Base-by-base conservation (phyloP, 2,797 vertebrate species). In the Intellagama lesueurii region DNA sequence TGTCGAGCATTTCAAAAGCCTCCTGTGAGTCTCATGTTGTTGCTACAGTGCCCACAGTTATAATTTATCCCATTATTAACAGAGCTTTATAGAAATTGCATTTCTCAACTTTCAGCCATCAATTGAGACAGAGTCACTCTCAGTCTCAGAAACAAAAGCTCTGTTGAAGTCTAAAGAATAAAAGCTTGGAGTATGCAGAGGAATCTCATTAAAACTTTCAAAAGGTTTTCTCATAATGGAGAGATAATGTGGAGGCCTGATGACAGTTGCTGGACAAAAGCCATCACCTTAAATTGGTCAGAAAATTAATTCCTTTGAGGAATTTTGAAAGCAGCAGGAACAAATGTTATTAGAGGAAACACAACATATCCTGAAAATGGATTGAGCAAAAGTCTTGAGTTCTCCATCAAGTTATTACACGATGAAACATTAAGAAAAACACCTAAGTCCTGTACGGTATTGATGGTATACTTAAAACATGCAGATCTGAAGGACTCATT, bases 151-250 rank as follows among this genome's bases (percentile, higher is more conserved):
- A 88, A 88, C 83, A 91, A 91, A 88, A 91, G 87, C 83, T 79
- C 90, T 72, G 66, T 88, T 49, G 77, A 88, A 77, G 86, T 90
- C 81, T 83, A 68, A 93, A 88, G 83, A 66, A 77, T 90, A 86
- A 86, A 47, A 75, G 78, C 87, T 0, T 0, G 86, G 70, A 86
- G 40, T 30, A 75, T 77, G n/a, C 88, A 52, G 35, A 95, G 83
- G 88, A 91, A 92, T 91, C 95, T 94, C 93, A 96, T 96, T 95
- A 96, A 94, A 95, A 91, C 70, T 92, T 89, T 93, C 89, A 94
- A 94, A 94, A 92, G 94, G 86, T 88, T 47, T 93, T 90, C 81
- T 90, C 79, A 89, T 86, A 92, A 89, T 83, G 85, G 90, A 90
- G 85, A 76, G 86, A 94, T 92, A 92, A 92, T 88, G 86, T 88